phyloP scores from a whole-genome alignment of 1,140 invertebrate genomes.

The Leptinotarsa defecta region DNA sequence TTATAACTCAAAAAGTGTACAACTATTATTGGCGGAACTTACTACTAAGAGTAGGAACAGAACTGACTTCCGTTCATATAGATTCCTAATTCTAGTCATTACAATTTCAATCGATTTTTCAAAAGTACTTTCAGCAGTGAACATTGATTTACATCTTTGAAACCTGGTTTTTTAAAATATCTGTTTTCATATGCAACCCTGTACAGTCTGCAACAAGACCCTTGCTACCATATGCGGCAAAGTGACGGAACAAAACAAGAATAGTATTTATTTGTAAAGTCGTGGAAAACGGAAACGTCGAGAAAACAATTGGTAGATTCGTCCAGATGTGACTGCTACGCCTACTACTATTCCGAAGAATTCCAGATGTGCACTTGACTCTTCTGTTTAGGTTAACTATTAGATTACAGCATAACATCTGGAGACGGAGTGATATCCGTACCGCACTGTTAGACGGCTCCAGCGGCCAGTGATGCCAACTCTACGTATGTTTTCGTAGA shows the following conservation, averaged over 20 bases:
- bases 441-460: neutral
- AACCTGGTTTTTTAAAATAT: too few relatives aligned
- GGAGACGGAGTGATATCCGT: constrained; percentile 26
- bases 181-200: neutral
- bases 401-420: constrained; percentile 31
- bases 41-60: too few relatives aligned
- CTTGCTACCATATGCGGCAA: neutral
- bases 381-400: constrained; percentile 31
- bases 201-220: neutral
- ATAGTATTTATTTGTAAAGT: neutral
- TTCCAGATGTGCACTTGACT: constrained; percentile 32
- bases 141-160: too few relatives aligned
- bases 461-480: neutral
- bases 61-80: too few relatives aligned
- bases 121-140: too few relatives aligned
- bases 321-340: constrained; percentile 23
- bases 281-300: constrained; percentile 18
- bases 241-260: constrained; percentile 2
- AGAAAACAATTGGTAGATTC: constrained; percentile 25
- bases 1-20: too few relatives aligned
- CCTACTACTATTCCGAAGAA: constrained; percentile 24
- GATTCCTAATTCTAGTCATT: too few relatives aligned
- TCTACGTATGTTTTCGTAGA: too few relatives aligned
- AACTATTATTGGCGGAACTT: too few relatives aligned
- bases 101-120: too few relatives aligned